Evolutionary conservation across 1,140 invertebrate genomes (phyloP), one percentile per base, ranked within the genome.

Genomic region (Oryzaephilus surinamensis): DNA sequence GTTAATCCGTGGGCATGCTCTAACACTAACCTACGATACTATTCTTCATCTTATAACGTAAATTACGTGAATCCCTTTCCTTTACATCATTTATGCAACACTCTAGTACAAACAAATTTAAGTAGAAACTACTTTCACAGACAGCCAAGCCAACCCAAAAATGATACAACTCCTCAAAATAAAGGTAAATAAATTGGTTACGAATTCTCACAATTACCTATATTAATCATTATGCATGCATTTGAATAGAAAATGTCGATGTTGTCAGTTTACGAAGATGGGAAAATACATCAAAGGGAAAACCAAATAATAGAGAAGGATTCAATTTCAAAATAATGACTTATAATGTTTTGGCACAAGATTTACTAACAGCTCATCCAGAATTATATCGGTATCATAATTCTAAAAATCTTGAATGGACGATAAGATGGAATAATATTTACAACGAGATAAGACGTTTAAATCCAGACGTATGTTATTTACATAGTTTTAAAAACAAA

Each of bases 331-430:
- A 45, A 11, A 13, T 73, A n/a, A 59, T 90, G 48, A 84, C 79
- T 0, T 96, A 93, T 58, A 96, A 97, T 65, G 78, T 96, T 20
- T 62, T 96, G 19, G 81, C 90, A 0, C 91, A 94, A 63, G 70
- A 78, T 45, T 65, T 94, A 17, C 45, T 95, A 23, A 73, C 83
- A 49, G 63, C 72, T 38, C 84, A 95, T 63, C 56, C 64, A 1
- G 70, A 81, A 57, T 64, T 96, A 3, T 97, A 97, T 51, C 61
- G 52, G 29, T 41, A 71, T 2, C 79, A 81, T 46, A 57, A 76
- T 24, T 54, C 57, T 15, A 42, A 63, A 16, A 68, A 71, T 30
- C 62, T 95, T 0, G 57, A 65, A 2, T 94, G 90, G 87, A 64
- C 77, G 6, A 63, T 69, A 23, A 66, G 92, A 34, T 75, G 77